These are phyloP conservation scores for Pituophis catenifer DNA, from an alignment of 2,113 vertebrate genomes.

Conservation along the genomic window DNA sequence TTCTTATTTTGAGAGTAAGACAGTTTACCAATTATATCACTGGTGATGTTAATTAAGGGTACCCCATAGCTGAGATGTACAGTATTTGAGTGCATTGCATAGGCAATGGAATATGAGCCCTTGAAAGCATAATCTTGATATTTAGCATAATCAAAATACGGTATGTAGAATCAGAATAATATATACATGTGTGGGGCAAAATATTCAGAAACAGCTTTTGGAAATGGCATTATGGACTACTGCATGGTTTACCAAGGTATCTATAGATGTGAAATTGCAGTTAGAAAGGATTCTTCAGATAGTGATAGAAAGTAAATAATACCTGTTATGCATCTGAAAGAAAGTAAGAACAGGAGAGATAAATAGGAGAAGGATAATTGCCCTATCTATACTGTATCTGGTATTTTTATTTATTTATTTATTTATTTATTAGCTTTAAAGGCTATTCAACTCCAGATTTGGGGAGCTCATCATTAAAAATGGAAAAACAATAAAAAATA, in stretches of 20 bases:
- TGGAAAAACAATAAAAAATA: neutral
- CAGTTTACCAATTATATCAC: neutral
- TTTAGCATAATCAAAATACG: neutral
- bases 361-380: neutral
- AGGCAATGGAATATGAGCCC: rapidly evolving
- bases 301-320: neutral
- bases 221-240: neutral
- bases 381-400: neutral
- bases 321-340: neutral
- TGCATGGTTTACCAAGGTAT: neutral
- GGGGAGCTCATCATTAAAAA: neutral
- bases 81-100: neutral
- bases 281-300: neutral
- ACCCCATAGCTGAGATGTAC: neutral
- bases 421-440: neutral
- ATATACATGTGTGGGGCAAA: neutral
- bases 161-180: neutral
- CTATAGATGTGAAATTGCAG: rapidly evolving
- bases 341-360: neutral
- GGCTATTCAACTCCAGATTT: neutral
- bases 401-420: neutral
- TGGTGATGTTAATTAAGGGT: neutral
- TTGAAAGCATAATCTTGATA: neutral
- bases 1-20: neutral
- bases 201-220: neutral